phyloP scores from a whole-genome alignment of 2,888 invertebrate genomes.

The Mayetiola destructor region DNA sequence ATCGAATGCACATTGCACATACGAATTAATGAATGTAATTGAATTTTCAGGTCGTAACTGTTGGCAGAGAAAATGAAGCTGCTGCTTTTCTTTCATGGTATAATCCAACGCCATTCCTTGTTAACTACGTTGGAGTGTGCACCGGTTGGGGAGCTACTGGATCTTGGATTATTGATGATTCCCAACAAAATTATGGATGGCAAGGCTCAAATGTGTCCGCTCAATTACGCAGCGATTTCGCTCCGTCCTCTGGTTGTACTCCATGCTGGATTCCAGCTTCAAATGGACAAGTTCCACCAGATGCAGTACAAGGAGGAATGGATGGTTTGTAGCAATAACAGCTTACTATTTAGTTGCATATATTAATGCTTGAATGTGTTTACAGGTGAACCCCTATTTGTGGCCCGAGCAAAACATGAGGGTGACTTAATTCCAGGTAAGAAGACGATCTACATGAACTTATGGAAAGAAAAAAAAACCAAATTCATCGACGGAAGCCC shows the following conservation, averaged over 20 bases:
- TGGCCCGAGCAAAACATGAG: slow-evolving; percentile 53
- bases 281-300: slow-evolving; percentile 52
- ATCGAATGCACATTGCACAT: neutral
- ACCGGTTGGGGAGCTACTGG: slow-evolving; percentile 78
- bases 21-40: neutral
- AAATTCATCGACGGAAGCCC: too few species aligned
- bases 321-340: slow-evolving; percentile 32
- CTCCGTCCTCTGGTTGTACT: slow-evolving; percentile 27
- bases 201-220: slow-evolving; percentile 2
- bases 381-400: slow-evolving; percentile 35
- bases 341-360: neutral
- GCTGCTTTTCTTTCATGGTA: slow-evolving; percentile 58
- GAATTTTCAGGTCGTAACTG: slow-evolving; percentile 39
- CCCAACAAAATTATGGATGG: neutral
- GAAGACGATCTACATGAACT: too few species aligned
- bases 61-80: slow-evolving; percentile 56
- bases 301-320: slow-evolving; percentile 51
- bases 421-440: slow-evolving; percentile 66
- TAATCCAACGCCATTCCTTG: slow-evolving; percentile 54
- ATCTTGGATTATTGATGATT: slow-evolving; percentile 61
- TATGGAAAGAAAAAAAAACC: too few species aligned
- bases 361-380: neutral
- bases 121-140: slow-evolving; percentile 64
- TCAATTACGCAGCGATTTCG: neutral
- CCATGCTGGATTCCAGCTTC: slow-evolving; percentile 45